phyloP scores from a whole-genome alignment of 2,797 vertebrate genomes.

The Pyrrhura leucotis region DNA sequence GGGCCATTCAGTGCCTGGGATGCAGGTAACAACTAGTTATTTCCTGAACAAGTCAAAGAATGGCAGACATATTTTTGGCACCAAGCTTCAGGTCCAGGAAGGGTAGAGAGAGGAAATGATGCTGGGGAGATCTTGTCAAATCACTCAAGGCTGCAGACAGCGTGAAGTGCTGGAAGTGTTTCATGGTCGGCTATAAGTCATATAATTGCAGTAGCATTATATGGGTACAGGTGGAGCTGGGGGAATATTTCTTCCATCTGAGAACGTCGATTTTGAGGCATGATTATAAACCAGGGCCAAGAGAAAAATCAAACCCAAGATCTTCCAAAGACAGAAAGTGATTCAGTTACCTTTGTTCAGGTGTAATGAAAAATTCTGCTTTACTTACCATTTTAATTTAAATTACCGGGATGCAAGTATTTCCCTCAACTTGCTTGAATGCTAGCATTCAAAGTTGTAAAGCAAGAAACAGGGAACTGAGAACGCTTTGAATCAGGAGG shows the following conservation, averaged over 20 bases:
- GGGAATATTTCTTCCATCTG: neutral
- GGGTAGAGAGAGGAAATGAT: neutral
- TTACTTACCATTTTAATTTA: neutral
- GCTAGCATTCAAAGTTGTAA: neutral
- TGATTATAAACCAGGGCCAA: neutral
- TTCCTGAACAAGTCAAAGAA: neutral
- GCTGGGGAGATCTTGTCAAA: neutral
- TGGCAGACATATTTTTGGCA: neutral
- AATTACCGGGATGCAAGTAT: neutral
- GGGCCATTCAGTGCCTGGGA: neutral
- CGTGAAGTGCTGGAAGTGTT: neutral
- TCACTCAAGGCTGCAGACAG: neutral
- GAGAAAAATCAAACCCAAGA: neutral
- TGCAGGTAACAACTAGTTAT: neutral
- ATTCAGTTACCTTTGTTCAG: neutral
- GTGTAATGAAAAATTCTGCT: neutral
- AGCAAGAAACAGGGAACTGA: neutral
- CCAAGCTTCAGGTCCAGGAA: neutral
- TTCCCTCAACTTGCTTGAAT: neutral
- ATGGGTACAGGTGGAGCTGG: neutral
- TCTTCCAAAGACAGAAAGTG: neutral
- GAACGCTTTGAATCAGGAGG: neutral
- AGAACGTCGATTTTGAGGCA: neutral
- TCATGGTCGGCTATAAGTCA: neutral
- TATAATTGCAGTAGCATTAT: neutral